Base-by-base conservation (phyloP, 2,113 vertebrate genomes). In the Callopanchax toddi region DNA sequence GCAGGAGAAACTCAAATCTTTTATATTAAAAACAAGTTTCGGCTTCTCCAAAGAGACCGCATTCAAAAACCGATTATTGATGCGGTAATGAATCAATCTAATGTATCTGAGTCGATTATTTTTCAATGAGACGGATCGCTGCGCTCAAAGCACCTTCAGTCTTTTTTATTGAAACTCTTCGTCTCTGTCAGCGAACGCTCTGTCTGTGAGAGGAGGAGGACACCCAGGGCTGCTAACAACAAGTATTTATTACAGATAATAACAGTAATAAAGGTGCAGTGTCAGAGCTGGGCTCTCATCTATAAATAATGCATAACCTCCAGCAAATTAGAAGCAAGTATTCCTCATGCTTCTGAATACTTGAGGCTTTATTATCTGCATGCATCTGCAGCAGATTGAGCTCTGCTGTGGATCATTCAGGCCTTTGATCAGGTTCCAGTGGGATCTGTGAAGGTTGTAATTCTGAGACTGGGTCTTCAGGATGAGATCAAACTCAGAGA, bases 281-380 rank as follows among this genome's bases (percentile, higher is more conserved):
- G 17, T 8, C 29, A 32, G 29, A 26, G 26, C 26, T 26, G 26
- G 26, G 26, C 20, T 7, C 18, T 32, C 18, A 23, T 60, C 1
- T 39, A 51, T 71, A 25, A 78, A 49, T 67, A 78, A 58, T 63
- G 57, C 58, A 57, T 6, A 11, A 5, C 12, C 25, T 53, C 34
- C 42, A 42, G 25, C 13, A 40, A 57, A 42, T 62, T 17, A 17
- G 39, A 42, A 15, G 4, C 37, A 15, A 39, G 37, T 29, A 4
- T 29, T 29, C 37, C 4, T 13, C 2, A 13, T n/a, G 5, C 1
- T 42, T 5, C 40, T 17, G 23, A 21, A 22, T 4, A 59, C 25
- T 44, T 29, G 17, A 9, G 22, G 29, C 29, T 32, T 32, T 32
- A 32, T 32, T 42, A 42, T 42, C 16, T 42, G 40, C 40, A n/a